A percentile compares a stretch with the other conserved stretches of the same genome.
Evolutionary conservation across 2,888 invertebrate genomes (phyloP).

Genomic region (Phragmatobia fuliginosa): DNA sequence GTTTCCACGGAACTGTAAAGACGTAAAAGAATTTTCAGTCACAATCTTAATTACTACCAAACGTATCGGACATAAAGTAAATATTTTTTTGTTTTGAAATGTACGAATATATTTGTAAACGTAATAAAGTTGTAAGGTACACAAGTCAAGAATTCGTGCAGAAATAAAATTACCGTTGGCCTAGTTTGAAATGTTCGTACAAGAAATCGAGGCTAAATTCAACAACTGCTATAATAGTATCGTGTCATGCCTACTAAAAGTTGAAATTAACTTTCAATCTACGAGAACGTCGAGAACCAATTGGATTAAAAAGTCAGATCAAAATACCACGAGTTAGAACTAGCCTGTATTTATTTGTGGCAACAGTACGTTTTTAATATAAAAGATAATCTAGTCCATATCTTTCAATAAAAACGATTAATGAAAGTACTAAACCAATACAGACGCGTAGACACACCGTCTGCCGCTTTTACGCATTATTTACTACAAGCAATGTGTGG

Average conservation of each 20-base stretch:
- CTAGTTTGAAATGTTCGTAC: slow-evolving; percentile 14
- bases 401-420: slow-evolving; percentile 9
- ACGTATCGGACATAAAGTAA: background rate
- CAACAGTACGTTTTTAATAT: background rate
- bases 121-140: slow-evolving; percentile 13
- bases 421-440: slow-evolving; percentile 23
- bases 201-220: slow-evolving; percentile 12
- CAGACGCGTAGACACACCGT: slow-evolving; percentile 41
- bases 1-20: slow-evolving; percentile 8
- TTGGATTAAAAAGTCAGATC: background rate
- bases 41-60: background rate
- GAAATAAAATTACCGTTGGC: slow-evolving; percentile 13
- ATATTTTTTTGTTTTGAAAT: slow-evolving; percentile 6
- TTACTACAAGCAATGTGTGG: slow-evolving; percentile 52
- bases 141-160: slow-evolving; percentile 18
- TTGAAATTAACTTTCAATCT: background rate
- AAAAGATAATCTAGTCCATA: slow-evolving; percentile 1
- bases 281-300: too few relatives aligned
- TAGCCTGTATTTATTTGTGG: background rate
- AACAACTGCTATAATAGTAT: background rate
- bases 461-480: slow-evolving; percentile 46
- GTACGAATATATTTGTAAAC: slow-evolving; percentile 1
- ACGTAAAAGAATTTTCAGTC: slow-evolving; percentile 14
- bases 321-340: background rate
- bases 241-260: background rate